Evolutionary conservation across 2,797 vertebrate species (phyloP).

Genomic region (Apogon talboti): DNA sequence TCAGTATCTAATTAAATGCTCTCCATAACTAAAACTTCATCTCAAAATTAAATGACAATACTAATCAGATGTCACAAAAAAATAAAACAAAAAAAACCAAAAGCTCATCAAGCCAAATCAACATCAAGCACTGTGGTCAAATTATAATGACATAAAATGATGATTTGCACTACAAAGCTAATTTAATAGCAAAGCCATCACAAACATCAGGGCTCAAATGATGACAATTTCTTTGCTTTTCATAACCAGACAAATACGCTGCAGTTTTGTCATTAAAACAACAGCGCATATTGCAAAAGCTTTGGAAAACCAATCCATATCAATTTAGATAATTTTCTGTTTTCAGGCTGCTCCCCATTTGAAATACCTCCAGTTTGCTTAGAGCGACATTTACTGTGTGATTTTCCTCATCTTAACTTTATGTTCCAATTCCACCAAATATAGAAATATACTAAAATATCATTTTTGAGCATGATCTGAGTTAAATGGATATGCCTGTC

Average conservation of each 20-base stretch:
- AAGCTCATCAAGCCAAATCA: too few relatives aligned
- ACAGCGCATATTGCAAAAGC: neutral
- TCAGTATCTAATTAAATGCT: too few relatives aligned
- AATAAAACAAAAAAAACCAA: too few relatives aligned
- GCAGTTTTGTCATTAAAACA: neutral
- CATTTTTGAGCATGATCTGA: slow-evolving; percentile 6
- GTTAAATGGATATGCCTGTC: slow-evolving; percentile 4
- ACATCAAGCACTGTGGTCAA: too few relatives aligned
- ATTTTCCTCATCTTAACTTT: neutral
- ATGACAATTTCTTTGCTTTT: too few relatives aligned
- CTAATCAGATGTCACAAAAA: too few relatives aligned
- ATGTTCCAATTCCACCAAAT: slow-evolving; percentile 5
- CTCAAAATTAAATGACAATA: too few relatives aligned
- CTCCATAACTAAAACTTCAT: too few relatives aligned
- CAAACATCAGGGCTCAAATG: too few relatives aligned
- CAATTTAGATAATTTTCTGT: neutral
- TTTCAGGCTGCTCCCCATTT: neutral
- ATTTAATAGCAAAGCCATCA: too few relatives aligned
- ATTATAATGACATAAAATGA: too few relatives aligned
- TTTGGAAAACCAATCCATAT: neutral
- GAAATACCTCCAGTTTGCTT: slow-evolving; percentile 2
- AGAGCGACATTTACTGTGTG: neutral
- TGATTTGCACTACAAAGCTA: too few relatives aligned
- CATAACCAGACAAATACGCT: neutral
- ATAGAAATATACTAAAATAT: slow-evolving; percentile 20